Evolutionary conservation across 1,140 invertebrate species (phyloP).

Genomic region (Venturia canescens): DNA sequence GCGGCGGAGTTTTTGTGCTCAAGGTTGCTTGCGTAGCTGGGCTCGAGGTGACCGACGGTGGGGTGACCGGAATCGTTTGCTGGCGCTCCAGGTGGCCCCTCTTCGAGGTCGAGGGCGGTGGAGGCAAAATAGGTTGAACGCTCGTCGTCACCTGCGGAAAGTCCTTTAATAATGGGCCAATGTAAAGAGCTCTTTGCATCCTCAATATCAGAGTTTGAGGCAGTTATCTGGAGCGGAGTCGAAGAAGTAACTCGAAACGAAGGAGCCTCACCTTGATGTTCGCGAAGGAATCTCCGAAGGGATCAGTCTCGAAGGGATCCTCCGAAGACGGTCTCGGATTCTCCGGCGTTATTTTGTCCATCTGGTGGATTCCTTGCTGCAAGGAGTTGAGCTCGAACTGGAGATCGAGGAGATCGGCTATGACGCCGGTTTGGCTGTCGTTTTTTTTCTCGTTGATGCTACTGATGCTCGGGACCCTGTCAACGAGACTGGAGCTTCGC

Average conservation of each 20-base stretch:
- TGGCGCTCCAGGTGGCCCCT: constrained; percentile 71
- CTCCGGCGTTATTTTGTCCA: constrained; percentile 90
- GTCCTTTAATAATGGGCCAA: neutral
- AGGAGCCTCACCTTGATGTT: constrained; percentile 78
- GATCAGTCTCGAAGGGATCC: constrained; percentile 80
- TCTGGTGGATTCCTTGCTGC: constrained; percentile 91
- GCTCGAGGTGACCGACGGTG: constrained; percentile 69
- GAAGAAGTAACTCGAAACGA: neutral
- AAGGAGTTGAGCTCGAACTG: constrained; percentile 94
- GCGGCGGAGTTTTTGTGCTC: constrained; percentile 74
- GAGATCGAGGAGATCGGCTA: constrained; percentile 93
- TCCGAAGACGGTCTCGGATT: constrained; percentile 79
- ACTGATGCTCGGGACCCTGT: constrained; percentile 56
- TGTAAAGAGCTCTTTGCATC: too few species aligned
- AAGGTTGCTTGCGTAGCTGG: constrained; percentile 67
- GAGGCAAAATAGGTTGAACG: constrained; percentile 78
- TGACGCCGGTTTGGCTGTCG: constrained; percentile 73
- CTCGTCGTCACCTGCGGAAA: constrained; percentile 40
- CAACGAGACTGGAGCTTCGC: constrained; percentile 63
- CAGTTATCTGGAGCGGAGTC: too few species aligned
- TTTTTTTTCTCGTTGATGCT: constrained; percentile 67
- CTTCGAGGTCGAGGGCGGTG: constrained; percentile 80
- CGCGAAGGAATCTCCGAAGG: constrained; percentile 89
- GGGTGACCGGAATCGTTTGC: constrained; percentile 67
- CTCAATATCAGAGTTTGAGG: too few species aligned